phyloP scores from a whole-genome alignment of 2,888 invertebrate species.

The Parnassius smintheus region DNA sequence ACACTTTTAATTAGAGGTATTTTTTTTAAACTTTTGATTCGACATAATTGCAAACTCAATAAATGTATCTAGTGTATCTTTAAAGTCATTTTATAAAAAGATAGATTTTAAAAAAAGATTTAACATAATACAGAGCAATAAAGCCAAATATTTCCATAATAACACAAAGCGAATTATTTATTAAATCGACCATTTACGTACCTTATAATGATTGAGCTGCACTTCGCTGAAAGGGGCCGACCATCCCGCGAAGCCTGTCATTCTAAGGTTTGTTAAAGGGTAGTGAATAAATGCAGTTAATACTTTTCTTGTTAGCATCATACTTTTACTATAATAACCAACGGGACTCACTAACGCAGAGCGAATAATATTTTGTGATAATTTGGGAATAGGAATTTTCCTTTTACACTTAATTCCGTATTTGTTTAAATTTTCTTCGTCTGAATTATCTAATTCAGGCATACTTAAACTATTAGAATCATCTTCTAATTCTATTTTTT shows the following conservation, averaged over 20 bases:
- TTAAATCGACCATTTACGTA: constrained; percentile 35
- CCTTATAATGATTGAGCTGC: constrained; percentile 86
- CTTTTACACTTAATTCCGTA: constrained; percentile 55
- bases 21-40: no score
- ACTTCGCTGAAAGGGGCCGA: constrained; percentile 81
- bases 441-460: constrained; percentile 36
- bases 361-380: constrained; percentile 74
- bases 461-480: constrained; percentile 48
- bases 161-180: neutral
- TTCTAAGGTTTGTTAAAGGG: constrained; percentile 82
- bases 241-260: constrained; percentile 79
- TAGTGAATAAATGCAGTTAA: constrained; percentile 89
- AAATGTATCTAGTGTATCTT: no score
- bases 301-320: constrained; percentile 83
- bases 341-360: constrained; percentile 82
- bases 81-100: no score
- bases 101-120: no score
- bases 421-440: constrained; percentile 39
- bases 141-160: no score
- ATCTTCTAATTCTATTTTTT: constrained; percentile 55
- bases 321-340: constrained; percentile 86
- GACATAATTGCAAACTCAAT: no score
- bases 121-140: no score
- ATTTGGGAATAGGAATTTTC: constrained; percentile 58
- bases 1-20: no score